These are phyloP conservation scores for Dynastes hyllus DNA, from an alignment of 2,888 invertebrate genomes.

Conservation along the genomic window DNA sequence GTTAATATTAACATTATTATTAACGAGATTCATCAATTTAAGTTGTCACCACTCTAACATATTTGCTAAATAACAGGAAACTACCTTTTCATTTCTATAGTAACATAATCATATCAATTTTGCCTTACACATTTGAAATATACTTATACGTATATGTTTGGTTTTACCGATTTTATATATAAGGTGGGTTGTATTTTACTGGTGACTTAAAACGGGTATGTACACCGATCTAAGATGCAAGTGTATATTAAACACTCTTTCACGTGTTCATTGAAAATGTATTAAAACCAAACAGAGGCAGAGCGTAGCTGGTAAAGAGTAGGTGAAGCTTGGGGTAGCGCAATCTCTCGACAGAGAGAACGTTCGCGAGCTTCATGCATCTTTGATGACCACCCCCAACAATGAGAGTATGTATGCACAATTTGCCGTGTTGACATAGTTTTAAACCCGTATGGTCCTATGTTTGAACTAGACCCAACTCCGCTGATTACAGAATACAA, in stretches of 20 bases:
- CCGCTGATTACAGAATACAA: constrained; percentile 55
- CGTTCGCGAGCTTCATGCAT: constrained; percentile 66
- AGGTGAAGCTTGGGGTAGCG: constrained; percentile 55
- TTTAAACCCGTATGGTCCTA: constrained; percentile 65
- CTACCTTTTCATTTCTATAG: too few relatives aligned
- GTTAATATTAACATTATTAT: too few relatives aligned
- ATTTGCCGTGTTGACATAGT: constrained; percentile 72
- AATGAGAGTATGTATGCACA: constrained; percentile 70
- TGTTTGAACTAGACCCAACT: constrained; percentile 53
- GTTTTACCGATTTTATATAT: constrained; percentile 9
- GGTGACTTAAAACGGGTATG: constrained; percentile 7
- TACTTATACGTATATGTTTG: too few relatives aligned
- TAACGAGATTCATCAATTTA: too few relatives aligned
- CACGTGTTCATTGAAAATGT: constrained; percentile 70
- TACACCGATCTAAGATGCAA: constrained; percentile 48
- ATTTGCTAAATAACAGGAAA: too few relatives aligned
- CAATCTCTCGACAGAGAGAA: constrained; percentile 53
- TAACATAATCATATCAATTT: too few relatives aligned
- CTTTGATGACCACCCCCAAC: constrained; percentile 69
- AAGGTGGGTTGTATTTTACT: constrained; percentile 6
- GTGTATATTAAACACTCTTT: constrained; percentile 65
- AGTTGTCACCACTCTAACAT: too few relatives aligned
- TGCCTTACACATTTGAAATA: too few relatives aligned
- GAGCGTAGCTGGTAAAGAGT: constrained; percentile 55
- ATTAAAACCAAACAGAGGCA: constrained; percentile 69